Evolutionary conservation across 2,888 invertebrate genomes (phyloP).

Genomic region (Pomacea canaliculata): DNA sequence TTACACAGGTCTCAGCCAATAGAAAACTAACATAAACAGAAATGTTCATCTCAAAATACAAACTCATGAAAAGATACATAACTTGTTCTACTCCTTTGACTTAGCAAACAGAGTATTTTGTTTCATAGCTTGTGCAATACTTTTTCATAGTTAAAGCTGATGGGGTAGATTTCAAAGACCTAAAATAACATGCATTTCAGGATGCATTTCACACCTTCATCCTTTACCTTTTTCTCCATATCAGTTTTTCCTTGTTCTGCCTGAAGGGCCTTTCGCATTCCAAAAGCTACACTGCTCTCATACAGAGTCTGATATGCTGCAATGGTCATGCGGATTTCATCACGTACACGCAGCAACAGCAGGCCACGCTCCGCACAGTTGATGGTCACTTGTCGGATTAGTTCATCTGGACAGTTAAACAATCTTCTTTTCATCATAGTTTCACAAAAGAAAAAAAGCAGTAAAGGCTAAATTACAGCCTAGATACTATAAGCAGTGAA

Average conservation of each 20-base stretch:
- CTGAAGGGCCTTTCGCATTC: constrained; percentile 96
- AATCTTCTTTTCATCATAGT: no score
- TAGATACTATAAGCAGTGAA: not conserved
- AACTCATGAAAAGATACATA: no score
- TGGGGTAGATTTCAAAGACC: no score
- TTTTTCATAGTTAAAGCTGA: no score
- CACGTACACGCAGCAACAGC: constrained; percentile 89
- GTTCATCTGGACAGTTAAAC: constrained; percentile 76
- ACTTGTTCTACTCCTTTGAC: no score
- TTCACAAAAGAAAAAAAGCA: not conserved
- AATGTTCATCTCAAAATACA: no score
- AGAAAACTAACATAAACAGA: no score
- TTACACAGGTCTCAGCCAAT: no score
- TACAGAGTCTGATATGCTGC: constrained; percentile 96
- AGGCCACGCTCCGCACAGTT: constrained; percentile 97
- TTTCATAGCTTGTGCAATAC: no score
- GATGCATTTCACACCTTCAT: not conserved
- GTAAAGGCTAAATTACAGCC: not conserved
- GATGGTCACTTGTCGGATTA: constrained; percentile 92
- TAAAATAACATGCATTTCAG: no score
- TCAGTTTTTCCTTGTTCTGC: constrained; percentile 85
- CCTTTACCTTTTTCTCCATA: constrained; percentile 67
- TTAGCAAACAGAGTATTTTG: no score
- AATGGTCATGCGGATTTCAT: constrained; percentile 96
- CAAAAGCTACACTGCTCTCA: constrained; percentile 97